phyloP scores from a whole-genome alignment of 2,888 invertebrate species.

The Meghimatium bilineatum region DNA sequence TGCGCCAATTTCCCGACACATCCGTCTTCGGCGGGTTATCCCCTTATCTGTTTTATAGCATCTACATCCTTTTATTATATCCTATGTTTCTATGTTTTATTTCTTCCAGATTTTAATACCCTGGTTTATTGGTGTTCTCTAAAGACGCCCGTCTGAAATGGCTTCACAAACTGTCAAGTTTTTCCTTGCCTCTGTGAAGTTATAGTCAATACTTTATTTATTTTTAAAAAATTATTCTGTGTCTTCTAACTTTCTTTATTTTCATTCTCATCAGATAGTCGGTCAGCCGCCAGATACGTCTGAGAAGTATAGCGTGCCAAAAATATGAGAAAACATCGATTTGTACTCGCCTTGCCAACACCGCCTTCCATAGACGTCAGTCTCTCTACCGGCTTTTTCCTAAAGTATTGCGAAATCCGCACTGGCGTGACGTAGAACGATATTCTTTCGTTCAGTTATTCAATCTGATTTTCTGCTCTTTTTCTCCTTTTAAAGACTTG shows the following conservation, averaged over 20 bases:
- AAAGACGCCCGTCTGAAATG: no score
- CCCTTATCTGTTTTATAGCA: no score
- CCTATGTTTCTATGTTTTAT: no score
- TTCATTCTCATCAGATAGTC: slow-evolving; percentile 11
- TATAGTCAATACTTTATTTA: no score
- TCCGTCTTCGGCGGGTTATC: no score
- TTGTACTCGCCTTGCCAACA: not conserved
- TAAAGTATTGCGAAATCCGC: not conserved
- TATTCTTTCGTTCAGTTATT: not conserved
- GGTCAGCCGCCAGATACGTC: slow-evolving; percentile 16
- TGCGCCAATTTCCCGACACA: no score
- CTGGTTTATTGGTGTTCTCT: no score
- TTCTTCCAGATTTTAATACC: no score
- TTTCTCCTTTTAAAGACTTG: not conserved
- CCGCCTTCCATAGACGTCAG: not conserved
- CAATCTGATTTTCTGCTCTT: not conserved
- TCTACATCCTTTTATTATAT: no score
- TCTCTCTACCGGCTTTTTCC: not conserved
- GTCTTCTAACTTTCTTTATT: not conserved
- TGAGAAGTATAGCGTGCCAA: slow-evolving; percentile 22
- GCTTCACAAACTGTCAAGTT: no score
- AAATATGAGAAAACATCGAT: slow-evolving; percentile 18
- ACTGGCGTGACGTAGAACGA: not conserved
- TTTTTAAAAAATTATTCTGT: no score
- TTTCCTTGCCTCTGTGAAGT: no score